Evolutionary conservation across 2,888 invertebrate genomes (phyloP), one percentile per base, ranked within the genome.

Genomic region (Fissipunctia ypsillon): DNA sequence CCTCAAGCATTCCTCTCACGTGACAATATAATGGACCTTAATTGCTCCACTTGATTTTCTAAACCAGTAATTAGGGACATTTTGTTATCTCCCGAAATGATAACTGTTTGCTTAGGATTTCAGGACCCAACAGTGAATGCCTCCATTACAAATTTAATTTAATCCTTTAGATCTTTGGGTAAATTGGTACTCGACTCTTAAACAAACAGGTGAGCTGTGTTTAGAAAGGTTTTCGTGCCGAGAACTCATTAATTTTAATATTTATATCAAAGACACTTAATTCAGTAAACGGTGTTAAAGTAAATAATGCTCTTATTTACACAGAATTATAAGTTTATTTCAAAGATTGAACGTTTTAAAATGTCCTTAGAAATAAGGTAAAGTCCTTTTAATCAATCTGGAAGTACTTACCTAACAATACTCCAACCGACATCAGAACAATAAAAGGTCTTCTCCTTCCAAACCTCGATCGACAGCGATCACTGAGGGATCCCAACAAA

Each of bases 401-500:
- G 19, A 6, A 54, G 19, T 31, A 59, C 94, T 96, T 95, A 98
- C 98, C 99, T 65, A 99, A 91, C 71, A 99, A 96, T 38, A 99
- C 99, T 73, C 99, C 99, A 78, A 99, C 93, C 0, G 99, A 98
- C 93, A 99, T 97, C 25, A 98, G 92, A 25, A 99, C 96, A 87
- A 99, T 99, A 91, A 99, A 99, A 0, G 99, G 99, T 85, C 99
- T 96, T 87, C 99, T 96, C 74, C 99, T 97, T 12, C 99, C 99
- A 84, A 98, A 97, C 78, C 96, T 97, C 9, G 97, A 97, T 65
- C 97, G 97, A 92, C 99, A 99, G 72, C 98, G 97, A 94, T 99
- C 99, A 93, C 99, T 99, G 83, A 99, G 94, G 0, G 99, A 99
- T 0, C 99, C 99, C 82, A 99, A 96, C 77, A 99, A 95, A 1